Evolutionary conservation across 2,113 vertebrate species (phyloP), one percentile per base, ranked within the genome.

Genomic region (Thunnus maccoyii): DNA sequence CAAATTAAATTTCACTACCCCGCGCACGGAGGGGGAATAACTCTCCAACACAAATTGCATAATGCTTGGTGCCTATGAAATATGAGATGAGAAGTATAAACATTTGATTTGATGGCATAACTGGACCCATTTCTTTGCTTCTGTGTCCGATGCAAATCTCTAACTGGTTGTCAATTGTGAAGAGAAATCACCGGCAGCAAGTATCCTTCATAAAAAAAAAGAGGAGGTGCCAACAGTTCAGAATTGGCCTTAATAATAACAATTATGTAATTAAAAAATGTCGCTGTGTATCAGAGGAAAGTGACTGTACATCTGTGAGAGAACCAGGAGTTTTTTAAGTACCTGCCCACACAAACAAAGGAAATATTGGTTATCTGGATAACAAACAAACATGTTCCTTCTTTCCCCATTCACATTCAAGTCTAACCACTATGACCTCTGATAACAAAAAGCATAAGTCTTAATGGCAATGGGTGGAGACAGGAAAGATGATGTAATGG

Each of bases 391-490:
- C 15, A 25, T 7, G 30, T 20, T 63, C 20, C 61, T 66, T 25
- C 62, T 68, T 30, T 68, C 50, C 30, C 62, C 5, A n/a, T 51
- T 83, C 30, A 56, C 30, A 60, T 15, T 52, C 22, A 36, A 2
- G 22, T 83, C n/a, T 20, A 84, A 69, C 20, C 22, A 55, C 48
- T 47, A 2, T 60, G 14, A 64, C 63, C 41, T 58, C 56, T 46
- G 20, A 72, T 66, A 52, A 55, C 18, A 2, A n/a, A 48, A 54
- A 30, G 27, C 70, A 8, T 27, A 50, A 61, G n/a, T 58, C n/a
- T 25, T 15, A 63, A 47, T 50, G 54, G n/a, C 41, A 32, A 0
- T 52, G 50, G 56, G 52, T 50, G 56, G 68, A 74, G 52, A 73
- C 41, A 56, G 70, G 63, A 78, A 67, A 20, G 5, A 30, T 75